Percentiles rank a stretch among this genome's conserved stretches.
Conservation (phyloP, 1,140 invertebrate genomes). For the Arctopsyche grandis region DNA sequence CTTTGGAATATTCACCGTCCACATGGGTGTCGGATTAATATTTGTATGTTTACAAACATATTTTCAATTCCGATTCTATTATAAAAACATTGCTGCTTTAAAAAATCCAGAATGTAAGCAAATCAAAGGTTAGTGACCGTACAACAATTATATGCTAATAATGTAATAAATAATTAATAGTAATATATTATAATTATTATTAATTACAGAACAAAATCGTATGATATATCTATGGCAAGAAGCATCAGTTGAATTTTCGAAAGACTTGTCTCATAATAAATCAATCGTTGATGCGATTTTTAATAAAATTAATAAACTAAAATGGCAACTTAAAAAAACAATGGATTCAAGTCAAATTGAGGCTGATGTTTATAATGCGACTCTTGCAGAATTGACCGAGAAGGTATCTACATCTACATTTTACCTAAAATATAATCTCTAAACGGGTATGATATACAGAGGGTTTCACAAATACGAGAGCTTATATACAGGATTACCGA, state of each 20-base stretch:
- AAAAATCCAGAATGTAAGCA: constrained; percentile 71
- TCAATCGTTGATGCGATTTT: constrained; percentile 78
- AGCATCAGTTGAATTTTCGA: constrained; percentile 81
- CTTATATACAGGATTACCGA: no score
- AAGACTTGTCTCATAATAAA: constrained; percentile 86
- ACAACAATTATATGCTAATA: no score
- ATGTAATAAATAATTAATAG: no score
- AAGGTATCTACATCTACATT: constrained; percentile 63
- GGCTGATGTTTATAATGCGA: constrained; percentile 76
- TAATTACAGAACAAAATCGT: constrained; percentile 76
- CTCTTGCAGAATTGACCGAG: constrained; percentile 76
- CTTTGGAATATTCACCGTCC: constrained; percentile 82
- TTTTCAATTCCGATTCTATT: constrained; percentile 77
- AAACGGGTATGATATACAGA: no score
- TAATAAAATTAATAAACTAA: constrained; percentile 71
- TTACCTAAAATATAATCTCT: no score
- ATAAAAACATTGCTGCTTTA: constrained; percentile 76
- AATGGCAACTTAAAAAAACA: constrained; percentile 73
- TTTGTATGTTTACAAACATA: constrained; percentile 76
- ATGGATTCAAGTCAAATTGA: constrained; percentile 70
- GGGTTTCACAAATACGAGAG: no score
- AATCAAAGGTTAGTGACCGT: constrained; percentile 50
- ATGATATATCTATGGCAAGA: constrained; percentile 88
- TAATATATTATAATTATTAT: constrained; percentile 9
- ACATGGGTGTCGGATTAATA: constrained; percentile 82